These are phyloP conservation scores for Suricata suricatta DNA, from an alignment of 2,113 vertebrate species.

Conservation along the genomic window DNA sequence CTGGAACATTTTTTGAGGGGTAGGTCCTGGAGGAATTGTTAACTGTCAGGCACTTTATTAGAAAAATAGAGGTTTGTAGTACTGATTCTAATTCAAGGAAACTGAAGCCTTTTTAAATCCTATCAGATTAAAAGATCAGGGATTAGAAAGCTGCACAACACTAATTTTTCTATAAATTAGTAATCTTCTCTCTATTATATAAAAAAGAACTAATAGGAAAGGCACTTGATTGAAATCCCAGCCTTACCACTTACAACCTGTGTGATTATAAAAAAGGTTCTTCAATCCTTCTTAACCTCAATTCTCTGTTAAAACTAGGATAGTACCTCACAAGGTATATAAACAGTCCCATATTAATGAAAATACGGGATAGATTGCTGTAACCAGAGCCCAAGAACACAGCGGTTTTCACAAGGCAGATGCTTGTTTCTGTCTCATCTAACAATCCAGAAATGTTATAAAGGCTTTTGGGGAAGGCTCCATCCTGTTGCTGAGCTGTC, in stretches of 20 bases:
- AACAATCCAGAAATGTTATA: background rate
- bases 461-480: background rate
- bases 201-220: constrained; percentile 24
- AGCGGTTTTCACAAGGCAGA: background rate
- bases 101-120: constrained; percentile 25
- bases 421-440: background rate
- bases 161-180: constrained; percentile 45
- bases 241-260: background rate
- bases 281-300: constrained; percentile 7
- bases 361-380: background rate
- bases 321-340: background rate
- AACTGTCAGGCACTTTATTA: constrained; percentile 18
- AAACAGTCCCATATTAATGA: background rate
- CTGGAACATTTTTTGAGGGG: background rate
- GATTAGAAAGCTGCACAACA: constrained; percentile 16
- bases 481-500: background rate
- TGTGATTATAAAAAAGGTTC: background rate
- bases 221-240: constrained; percentile 27
- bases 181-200: constrained; percentile 28
- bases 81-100: constrained; percentile 33
- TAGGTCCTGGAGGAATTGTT: background rate
- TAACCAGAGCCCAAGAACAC: background rate
- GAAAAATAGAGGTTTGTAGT: background rate
- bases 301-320: background rate
- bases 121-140: constrained; percentile 25